Evolutionary conservation across 2,888 invertebrate species (phyloP).

Genomic region (Lasioglossum vierecki): DNA sequence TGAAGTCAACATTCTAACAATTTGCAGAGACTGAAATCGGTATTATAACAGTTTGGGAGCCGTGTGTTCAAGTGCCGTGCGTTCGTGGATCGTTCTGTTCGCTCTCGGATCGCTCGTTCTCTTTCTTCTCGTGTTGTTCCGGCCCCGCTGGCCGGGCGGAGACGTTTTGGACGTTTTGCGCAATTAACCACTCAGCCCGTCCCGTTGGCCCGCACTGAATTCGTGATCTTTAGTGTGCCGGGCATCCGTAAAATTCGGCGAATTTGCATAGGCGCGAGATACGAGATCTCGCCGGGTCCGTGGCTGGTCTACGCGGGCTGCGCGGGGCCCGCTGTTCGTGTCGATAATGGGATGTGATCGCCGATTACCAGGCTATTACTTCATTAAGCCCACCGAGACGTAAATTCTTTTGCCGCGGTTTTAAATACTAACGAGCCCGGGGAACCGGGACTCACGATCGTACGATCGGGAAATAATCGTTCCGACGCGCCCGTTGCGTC

Average conservation of each 20-base stretch:
- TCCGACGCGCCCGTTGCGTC: background rate
- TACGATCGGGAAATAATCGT: conserved; percentile 23
- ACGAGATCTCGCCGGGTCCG: conserved; percentile 61
- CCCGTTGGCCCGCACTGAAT: conserved; percentile 67
- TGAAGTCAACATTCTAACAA: background rate
- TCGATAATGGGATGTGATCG: conserved; percentile 60
- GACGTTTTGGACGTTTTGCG: conserved; percentile 67
- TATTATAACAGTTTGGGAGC: background rate
- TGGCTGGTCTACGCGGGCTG: conserved; percentile 38
- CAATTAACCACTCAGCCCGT: conserved; percentile 76
- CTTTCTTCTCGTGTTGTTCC: background rate
- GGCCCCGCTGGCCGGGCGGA: background rate
- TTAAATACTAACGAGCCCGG: conserved; percentile 48
- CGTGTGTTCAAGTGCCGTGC: background rate
- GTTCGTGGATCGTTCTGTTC: background rate
- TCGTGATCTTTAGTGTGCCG: conserved; percentile 71
- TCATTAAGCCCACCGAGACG: conserved; percentile 61
- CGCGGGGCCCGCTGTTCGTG: conserved; percentile 47
- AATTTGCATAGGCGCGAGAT: conserved; percentile 71
- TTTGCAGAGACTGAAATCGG: background rate
- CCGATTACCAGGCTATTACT: conserved; percentile 66
- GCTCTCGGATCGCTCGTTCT: background rate
- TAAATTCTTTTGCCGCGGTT: conserved; percentile 41
- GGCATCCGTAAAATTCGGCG: conserved; percentile 71
- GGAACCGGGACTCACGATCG: background rate